Percentiles rank a stretch among this genome's conserved stretches.
phyloP scores from a whole-genome alignment of 35 echinoderm and acorn worm species.

The Apostichopus parvimensis region DNA sequence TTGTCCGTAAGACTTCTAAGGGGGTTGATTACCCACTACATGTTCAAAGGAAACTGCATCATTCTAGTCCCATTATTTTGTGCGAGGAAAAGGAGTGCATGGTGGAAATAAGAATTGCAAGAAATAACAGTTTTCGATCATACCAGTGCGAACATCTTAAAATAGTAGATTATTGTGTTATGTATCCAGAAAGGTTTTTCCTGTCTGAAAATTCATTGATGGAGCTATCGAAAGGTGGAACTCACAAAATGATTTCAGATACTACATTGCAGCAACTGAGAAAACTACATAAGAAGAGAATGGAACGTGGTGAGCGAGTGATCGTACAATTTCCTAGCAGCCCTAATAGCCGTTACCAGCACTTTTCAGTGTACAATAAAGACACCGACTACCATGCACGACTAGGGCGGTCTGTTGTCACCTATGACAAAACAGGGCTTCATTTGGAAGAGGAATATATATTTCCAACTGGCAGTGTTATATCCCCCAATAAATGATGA shows the following conservation, averaged over 20 bases:
- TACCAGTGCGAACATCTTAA: slow-evolving; percentile 37
- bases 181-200: not conserved
- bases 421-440: not conserved
- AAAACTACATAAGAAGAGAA: not conserved
- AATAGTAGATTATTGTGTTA: slow-evolving; percentile 19
- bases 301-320: not conserved
- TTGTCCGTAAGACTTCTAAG: slow-evolving; percentile 19
- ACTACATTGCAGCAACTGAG: not conserved
- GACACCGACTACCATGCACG: slow-evolving; percentile 5
- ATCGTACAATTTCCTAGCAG: slow-evolving; percentile 25
- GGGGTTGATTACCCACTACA: slow-evolving; percentile 47
- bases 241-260: not conserved
- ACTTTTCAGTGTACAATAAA: slow-evolving; percentile 2
- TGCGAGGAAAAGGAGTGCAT: slow-evolving; percentile 33
- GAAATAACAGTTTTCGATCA: slow-evolving; percentile 17
- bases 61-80: slow-evolving; percentile 1
- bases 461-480: not conserved
- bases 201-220: not conserved
- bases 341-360: not conserved
- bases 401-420: slow-evolving; percentile 16
- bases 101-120: slow-evolving; percentile 10
- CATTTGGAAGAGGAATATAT: not conserved
- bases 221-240: not conserved
- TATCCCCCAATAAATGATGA: not conserved
- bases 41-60: slow-evolving; percentile 31